Evolutionary conservation across 2,797 vertebrate species (phyloP).

Genomic region (Acrossocheilus wenchowensis): DNA sequence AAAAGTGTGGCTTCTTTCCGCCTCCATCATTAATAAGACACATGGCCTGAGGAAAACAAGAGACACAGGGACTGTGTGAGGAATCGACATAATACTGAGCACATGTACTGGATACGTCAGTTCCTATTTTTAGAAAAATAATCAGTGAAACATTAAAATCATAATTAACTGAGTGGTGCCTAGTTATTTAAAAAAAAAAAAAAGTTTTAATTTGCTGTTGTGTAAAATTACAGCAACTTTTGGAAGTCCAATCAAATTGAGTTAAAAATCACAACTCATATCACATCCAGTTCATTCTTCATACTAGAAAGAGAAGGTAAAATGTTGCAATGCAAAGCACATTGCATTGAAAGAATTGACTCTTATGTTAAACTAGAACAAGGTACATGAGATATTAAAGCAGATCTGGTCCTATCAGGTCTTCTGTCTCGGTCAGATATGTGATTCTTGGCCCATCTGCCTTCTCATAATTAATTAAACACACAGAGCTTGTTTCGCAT

Average conservation of each 20-base stretch:
- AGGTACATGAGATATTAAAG: constrained; percentile 26
- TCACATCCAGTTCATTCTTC: background rate
- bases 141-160: background rate
- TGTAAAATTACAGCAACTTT: background rate
- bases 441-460: constrained; percentile 43
- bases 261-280: background rate
- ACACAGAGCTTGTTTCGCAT: constrained; percentile 73
- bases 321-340: background rate
- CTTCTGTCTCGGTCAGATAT: constrained; percentile 33
- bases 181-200: background rate
- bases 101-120: background rate
- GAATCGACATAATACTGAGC: constrained; percentile 29
- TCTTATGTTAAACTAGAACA: constrained; percentile 39
- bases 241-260: background rate
- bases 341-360: background rate
- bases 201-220: background rate
- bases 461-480: constrained; percentile 74
- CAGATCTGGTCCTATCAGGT: constrained; percentile 22
- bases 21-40: constrained; percentile 61
- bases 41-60: constrained; percentile 54
- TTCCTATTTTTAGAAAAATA: background rate
- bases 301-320: background rate
- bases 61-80: constrained; percentile 40
- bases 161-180: background rate
- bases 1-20: constrained; percentile 59